Evolutionary conservation across 1,140 invertebrate genomes (phyloP), one percentile per base, ranked within the genome.

Genomic region (Colletes latitarsis): DNA sequence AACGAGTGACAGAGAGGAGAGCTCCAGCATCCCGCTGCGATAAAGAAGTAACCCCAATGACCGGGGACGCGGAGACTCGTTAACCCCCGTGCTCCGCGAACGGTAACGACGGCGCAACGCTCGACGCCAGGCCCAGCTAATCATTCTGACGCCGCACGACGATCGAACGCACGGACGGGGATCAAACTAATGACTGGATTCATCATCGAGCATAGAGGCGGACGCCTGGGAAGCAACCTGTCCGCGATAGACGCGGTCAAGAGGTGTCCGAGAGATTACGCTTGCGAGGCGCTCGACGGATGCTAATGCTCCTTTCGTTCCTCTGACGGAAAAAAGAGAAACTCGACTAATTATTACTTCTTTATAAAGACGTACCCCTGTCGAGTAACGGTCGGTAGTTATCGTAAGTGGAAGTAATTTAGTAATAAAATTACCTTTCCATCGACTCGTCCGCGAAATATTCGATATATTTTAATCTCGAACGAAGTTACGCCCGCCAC

Each of bases 101-200:
- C 81, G 76, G 81, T 82, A 82, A 82, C 81, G 76, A 82, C 81
- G 80, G 67, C 77, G 76, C 76, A 82, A 67, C 63, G 63, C 73
- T 82, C 60, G 74, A 77, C 66, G 80, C 66, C 75, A 55, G 43
- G 62, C 60, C 53, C 63, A 71, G 49, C 75, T 82, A 82, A 82
- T 82, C 69, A 82, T 82, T 82, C 75, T 64, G 80, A 82, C 80
- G 75, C 80, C 80, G 67, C 55, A 66, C 70, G 81, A 75, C 72
- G 82, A 76, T 83, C 72, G 78, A 64, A 81, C 70, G 67, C 21
- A 58, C 53, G 57, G 73, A 63, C 70, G 77, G 17, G 60, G 78
- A 82, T 82, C 80, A 66, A 78, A 58, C 70, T 82, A 82, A 82
- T 82, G 80, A 78, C 75, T 71, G 80, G 80, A 82, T 82, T 82